Evolutionary conservation across 2,113 vertebrate genomes (phyloP), one percentile per base, ranked within the genome.

Genomic region (Coptodon rendalli): DNA sequence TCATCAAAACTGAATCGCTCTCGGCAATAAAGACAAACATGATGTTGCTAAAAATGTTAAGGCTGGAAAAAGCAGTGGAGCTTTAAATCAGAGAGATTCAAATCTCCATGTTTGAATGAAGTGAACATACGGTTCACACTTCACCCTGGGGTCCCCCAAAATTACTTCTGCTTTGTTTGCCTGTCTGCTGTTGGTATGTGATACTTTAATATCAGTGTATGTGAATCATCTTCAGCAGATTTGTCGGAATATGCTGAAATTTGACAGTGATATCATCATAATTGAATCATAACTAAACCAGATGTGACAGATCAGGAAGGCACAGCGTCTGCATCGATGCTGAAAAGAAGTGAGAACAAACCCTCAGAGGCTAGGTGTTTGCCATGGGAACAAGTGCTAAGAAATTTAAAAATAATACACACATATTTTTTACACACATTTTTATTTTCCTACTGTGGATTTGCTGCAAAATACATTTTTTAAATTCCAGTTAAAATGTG

Each of bases 111-210:
- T 53, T n/a, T n/a, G 9, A 53, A 53, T 53, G 50, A 53, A 53
- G 50, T 0, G 50, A 53, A 53, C 50, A 10, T 52, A 52, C 3
- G 0, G 50, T 53, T 53, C 50, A 52, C 50, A 0, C 50, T 0
- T 52, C 50, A 53, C 19, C 19, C 50, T 9, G 17, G 3, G 1
- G 14, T 0, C 19, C 50, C 19, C 19, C 50, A n/a, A n/a, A 14
- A 19, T n/a, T 0, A n/a, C 50, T 19, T 9, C 50, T 52, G 50
- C 50, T 53, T 53, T n/a, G 17, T 53, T 53, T 53, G 50, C 0
- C 19, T n/a, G 50, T 53, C 1, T 53, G 50, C 50, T n/a, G 19
- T n/a, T 53, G 19, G 50, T 53, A n/a, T 53, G 50, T 2, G 50
- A 53, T 53, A 53, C 50, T 53, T 9, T n/a, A 0, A 50, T n/a